Conservation (phyloP, 2,113 vertebrate species). For the Abramis brama region DNA sequence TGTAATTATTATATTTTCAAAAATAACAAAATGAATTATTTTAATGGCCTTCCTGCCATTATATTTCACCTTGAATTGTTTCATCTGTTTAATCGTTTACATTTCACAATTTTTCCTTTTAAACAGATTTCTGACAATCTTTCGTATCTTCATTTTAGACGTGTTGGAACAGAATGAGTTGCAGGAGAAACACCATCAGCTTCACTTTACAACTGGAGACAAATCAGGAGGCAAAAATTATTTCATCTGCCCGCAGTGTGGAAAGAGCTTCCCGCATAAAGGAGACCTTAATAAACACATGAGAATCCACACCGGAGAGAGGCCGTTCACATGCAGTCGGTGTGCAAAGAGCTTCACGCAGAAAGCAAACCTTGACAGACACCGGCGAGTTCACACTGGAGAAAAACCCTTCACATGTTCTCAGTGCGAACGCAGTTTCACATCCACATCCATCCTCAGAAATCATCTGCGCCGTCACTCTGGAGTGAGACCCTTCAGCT, state of each 20-base stretch:
- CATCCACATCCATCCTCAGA: background rate
- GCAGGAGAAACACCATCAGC: background rate
- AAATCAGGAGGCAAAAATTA: conserved; percentile 6
- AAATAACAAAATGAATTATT: background rate
- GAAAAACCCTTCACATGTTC: background rate
- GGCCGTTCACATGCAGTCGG: background rate
- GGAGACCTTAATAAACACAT: background rate
- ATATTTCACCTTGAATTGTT: background rate
- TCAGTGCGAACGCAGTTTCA: background rate
- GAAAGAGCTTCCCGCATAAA: background rate
- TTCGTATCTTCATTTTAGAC: background rate
- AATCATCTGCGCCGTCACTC: background rate
- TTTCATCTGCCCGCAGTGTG: background rate
- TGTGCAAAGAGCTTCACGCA: background rate
- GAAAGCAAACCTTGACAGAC: background rate
- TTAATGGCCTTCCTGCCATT: background rate
- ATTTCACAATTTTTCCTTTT: background rate
- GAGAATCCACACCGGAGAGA: background rate
- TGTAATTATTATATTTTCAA: background rate
- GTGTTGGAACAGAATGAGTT: background rate
- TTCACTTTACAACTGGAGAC: conserved; percentile 9
- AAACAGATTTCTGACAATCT: background rate
- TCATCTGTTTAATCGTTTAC: background rate
- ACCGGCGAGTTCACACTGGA: background rate
- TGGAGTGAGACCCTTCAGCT: background rate